phyloP scores from a whole-genome alignment of 2,113 vertebrate genomes.

The Martes martes region DNA sequence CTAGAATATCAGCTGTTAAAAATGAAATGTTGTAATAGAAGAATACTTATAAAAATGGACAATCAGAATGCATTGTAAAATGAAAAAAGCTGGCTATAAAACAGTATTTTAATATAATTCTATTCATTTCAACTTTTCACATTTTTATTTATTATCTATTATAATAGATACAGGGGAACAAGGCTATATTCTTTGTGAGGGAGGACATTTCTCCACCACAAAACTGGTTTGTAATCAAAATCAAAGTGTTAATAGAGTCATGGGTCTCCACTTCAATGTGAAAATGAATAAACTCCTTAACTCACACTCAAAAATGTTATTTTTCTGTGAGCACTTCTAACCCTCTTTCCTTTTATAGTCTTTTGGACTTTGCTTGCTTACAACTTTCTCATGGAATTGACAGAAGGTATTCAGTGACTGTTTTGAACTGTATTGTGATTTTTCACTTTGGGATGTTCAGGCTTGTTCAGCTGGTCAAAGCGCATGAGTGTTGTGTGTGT shows the following conservation, averaged over 20 bases:
- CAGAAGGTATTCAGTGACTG: neutral
- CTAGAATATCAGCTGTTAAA: neutral
- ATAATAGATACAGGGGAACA: neutral
- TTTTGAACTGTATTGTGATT: neutral
- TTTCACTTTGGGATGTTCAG: neutral
- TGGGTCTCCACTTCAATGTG: neutral
- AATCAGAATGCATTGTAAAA: neutral
- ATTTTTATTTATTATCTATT: neutral
- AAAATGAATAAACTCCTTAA: neutral
- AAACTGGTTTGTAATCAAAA: neutral
- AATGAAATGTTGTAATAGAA: neutral
- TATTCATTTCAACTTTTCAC: neutral
- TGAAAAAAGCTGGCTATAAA: neutral
- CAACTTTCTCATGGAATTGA: neutral
- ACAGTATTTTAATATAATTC: neutral
- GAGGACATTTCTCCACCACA: neutral
- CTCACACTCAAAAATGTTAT: neutral
- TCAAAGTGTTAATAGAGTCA: neutral
- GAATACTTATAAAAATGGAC: neutral
- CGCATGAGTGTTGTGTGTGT: too few relatives aligned
- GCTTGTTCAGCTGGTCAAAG: neutral
- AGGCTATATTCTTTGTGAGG: neutral
- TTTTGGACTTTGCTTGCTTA: neutral
- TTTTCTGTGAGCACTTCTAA: neutral
- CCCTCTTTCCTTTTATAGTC: neutral